phyloP scores from a whole-genome alignment of 1,140 invertebrate genomes.

The Proctacanthus coquilletti region DNA sequence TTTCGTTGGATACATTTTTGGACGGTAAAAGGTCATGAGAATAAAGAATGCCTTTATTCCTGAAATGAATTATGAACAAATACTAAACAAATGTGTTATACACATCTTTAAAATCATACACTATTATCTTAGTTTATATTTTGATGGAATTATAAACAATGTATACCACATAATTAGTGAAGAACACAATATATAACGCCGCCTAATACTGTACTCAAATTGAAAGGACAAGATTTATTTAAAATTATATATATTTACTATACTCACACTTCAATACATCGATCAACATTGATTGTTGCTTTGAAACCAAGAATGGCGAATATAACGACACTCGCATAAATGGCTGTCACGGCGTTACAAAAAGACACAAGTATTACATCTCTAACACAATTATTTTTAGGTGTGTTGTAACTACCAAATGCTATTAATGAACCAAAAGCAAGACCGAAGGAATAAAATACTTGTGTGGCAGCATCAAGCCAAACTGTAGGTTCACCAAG shows the following conservation, averaged over 20 bases:
- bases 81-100: too few species aligned
- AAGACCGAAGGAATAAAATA: conserved; percentile 88
- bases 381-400: conserved; percentile 77
- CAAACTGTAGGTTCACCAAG: conserved; percentile 68
- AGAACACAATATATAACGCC: too few species aligned
- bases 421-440: conserved; percentile 86
- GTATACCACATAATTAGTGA: too few species aligned
- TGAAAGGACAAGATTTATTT: too few species aligned
- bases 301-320: conserved; percentile 81
- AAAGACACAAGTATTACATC: conserved; percentile 80
- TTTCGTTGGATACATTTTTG: conserved; percentile 35
- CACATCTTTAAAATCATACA: too few species aligned
- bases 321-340: conserved; percentile 86
- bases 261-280: conserved; percentile 57
- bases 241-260: conserved; percentile 3
- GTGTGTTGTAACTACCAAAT: conserved; percentile 80
- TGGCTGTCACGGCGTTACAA: conserved; percentile 81
- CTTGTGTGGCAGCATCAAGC: conserved; percentile 89
- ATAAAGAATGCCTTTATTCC: conserved; percentile 41
- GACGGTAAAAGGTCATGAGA: conserved; percentile 32
- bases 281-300: conserved; percentile 63
- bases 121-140: too few species aligned
- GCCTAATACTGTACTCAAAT: too few species aligned
- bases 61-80: too few species aligned
- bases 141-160: too few species aligned